Evolutionary conservation across 2,113 vertebrate genomes (phyloP), one percentile per base, ranked within the genome.

Genomic region (Cyprinodon variegatus): DNA sequence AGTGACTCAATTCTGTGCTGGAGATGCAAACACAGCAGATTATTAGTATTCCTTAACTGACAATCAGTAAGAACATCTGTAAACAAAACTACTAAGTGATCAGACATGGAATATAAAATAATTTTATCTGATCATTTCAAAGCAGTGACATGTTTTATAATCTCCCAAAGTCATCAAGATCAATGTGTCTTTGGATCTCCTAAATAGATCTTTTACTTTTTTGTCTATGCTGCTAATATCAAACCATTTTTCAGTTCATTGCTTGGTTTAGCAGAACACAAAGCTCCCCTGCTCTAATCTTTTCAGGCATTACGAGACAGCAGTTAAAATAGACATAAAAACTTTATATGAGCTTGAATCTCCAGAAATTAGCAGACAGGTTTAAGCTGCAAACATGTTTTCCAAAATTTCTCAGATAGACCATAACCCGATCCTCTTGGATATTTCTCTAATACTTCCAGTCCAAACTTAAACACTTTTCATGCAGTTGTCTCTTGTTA

Each of bases 1-100:
- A 73, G 65, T 12, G 1, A 76, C 64, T 62, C 59, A 61, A 65
- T 43, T 4, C 60, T 65, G 41, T 72, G 64, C 81, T 68, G 29
- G 57, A 72, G 37, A 61, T 53, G 63, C 61, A 36, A 61, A 37
- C 39, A 7, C 41, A 15, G 9, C 4, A 40, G 62, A 43, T 62
- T 66, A 70, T 29, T 12, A 29, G n/a, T 70, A 46, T 74, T 70
- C 62, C 62, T 59, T 38, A 14, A 60, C 37, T 43, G 59, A 22
- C 57, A 12, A 20, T 40, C 61, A 22, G 13, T 22, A 4, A 37
- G 63, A 67, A 46, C 36, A 11, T 45, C 11, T 45, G 9, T 5
- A 53, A 53, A 53, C 50, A 53, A 53, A 53, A 53, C 15, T 15
- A 5, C 48, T 17, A 53, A 53, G 50, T 57, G 50, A 57, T n/a